Percentiles rank a stretch among this genome's conserved stretches.
These are phyloP conservation scores for Coelopa pilipes DNA, from an alignment of 2,888 invertebrate genomes.

Conservation along the genomic window DNA sequence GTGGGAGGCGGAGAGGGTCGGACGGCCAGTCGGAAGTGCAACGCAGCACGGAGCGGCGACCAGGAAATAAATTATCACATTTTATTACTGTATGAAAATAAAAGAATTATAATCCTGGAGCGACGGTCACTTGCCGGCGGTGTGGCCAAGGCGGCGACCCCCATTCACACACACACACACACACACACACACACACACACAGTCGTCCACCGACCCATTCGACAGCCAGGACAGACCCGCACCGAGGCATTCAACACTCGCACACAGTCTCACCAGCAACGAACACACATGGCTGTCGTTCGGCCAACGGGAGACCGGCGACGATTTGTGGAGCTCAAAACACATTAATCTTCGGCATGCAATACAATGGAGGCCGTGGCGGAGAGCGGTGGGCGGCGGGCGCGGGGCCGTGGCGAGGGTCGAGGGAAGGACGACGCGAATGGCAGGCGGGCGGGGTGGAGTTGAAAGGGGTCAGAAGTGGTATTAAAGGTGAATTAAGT, in stretches of 20 bases:
- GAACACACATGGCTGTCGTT: conserved; percentile 1
- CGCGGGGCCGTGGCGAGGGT: too few relatives aligned
- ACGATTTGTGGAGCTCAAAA: conserved; percentile 28
- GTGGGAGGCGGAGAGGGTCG: too few relatives aligned
- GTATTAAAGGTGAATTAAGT: conserved; percentile 18
- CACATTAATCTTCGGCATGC: conserved; percentile 20
- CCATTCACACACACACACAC: background rate
- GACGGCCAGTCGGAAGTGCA: too few relatives aligned
- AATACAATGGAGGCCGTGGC: conserved; percentile 11
- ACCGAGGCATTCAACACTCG: background rate
- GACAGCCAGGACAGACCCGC: too few relatives aligned
- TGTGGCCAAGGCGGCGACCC: background rate
- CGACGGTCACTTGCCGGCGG: conserved; percentile 6
- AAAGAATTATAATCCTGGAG: conserved; percentile 25
- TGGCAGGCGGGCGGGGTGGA: background rate
- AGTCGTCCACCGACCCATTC: too few relatives aligned
- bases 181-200: conserved; percentile 17
- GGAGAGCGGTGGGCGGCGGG: background rate
- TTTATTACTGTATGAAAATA: conserved; percentile 30
- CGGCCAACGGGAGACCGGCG: background rate
- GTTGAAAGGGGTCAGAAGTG: conserved; percentile 7
- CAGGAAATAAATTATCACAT: conserved; percentile 35
- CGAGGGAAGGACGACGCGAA: too few relatives aligned
- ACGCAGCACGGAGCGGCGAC: background rate
- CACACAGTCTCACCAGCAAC: background rate